Conservation (phyloP, 2,113 vertebrate species). For the Orthochromis indermauri region DNA sequence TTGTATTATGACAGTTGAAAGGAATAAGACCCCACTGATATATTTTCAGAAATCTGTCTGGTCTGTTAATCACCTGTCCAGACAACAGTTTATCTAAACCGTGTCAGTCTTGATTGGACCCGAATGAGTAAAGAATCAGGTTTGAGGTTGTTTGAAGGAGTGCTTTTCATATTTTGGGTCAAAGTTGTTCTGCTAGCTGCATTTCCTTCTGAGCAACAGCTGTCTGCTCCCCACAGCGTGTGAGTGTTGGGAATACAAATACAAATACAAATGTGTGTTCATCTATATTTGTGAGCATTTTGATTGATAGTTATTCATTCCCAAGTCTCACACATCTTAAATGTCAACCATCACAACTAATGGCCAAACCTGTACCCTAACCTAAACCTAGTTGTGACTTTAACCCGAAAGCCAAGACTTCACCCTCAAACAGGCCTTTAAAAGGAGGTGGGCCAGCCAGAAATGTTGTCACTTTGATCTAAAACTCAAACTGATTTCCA, state of each 20-base stretch:
- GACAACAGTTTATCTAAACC: background rate
- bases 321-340: background rate
- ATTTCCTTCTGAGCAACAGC: background rate
- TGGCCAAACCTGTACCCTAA: background rate
- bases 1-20: background rate
- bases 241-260: background rate
- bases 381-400: background rate
- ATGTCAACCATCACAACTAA: background rate
- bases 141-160: background rate
- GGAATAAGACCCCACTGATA: background rate
- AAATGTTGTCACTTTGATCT: background rate
- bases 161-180: background rate
- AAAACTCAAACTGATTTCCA: background rate
- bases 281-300: background rate
- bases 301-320: background rate
- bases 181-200: background rate
- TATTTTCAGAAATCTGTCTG: background rate
- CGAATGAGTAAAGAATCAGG: background rate
- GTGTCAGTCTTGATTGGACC: background rate
- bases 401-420: background rate
- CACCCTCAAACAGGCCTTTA: background rate
- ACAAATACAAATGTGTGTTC: background rate
- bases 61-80: background rate
- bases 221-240: background rate
- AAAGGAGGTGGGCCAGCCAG: background rate